These are phyloP conservation scores for Drosophila paulistorum DNA, from an alignment of 1,140 invertebrate species.

Conservation along the genomic window DNA sequence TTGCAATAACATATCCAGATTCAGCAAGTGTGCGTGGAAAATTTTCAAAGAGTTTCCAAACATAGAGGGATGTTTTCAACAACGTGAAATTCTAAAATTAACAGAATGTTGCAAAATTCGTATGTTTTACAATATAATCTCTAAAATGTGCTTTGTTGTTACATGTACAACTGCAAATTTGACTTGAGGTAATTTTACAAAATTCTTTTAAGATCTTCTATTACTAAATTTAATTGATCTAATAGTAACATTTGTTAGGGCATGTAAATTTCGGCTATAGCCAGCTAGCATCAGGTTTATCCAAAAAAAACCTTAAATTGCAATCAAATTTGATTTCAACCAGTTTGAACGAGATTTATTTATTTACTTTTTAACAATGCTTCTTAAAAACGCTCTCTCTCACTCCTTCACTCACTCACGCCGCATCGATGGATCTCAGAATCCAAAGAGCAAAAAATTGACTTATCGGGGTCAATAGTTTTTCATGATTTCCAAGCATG, in stretches of 20 bases:
- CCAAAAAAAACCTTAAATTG: background rate
- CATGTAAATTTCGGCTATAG: too few species aligned
- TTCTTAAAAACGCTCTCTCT: slow-evolving; percentile 31
- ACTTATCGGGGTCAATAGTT: slow-evolving; percentile 1
- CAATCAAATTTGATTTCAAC: slow-evolving; percentile 36
- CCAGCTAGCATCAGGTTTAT: background rate
- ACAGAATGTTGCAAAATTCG: too few species aligned
- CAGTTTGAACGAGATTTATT: slow-evolving; percentile 42
- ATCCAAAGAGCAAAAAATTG: background rate
- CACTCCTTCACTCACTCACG: slow-evolving; percentile 21
- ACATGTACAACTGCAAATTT: too few species aligned
- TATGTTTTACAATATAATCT: too few species aligned
- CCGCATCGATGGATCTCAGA: background rate
- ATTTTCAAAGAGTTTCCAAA: background rate
- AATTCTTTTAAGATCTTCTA: too few species aligned
- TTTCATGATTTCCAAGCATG: background rate
- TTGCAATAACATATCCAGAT: slow-evolving; percentile 3
- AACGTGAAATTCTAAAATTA: too few species aligned
- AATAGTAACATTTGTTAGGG: too few species aligned
- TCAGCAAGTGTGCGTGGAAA: background rate
- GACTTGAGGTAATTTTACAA: too few species aligned
- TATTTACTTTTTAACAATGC: slow-evolving; percentile 45
- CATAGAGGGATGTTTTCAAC: too few species aligned
- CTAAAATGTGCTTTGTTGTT: too few species aligned
- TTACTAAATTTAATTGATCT: too few species aligned